Base-by-base conservation (phyloP, 2,113 vertebrate species). In the Cichladusa arquata region DNA sequence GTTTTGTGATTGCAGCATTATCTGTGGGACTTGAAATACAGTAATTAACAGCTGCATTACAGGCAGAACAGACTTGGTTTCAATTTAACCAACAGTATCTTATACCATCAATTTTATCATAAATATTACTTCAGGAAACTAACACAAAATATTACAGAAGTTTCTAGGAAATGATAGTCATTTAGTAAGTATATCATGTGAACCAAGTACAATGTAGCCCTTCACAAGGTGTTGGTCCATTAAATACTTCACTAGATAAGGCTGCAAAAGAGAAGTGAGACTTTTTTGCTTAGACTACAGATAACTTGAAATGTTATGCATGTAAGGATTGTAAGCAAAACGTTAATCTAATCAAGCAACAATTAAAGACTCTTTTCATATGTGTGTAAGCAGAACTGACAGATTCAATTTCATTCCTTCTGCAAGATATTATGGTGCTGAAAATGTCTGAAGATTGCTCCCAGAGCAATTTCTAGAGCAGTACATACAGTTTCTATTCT, bases 331-430 rank as follows among this genome's bases (percentile, higher is more conserved):
- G 0, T 60, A 93, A 90, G 22, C 26, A 93, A 85, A 93, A 90
- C 44, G 14, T 40, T 81, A 84, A 89, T 67, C 57, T 70, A 86
- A 94, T 65, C 57, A 78, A 92, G 56, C 9, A 78, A 71, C 86
- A 86, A 82, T 87, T 89, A 91, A 84, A 89, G 9, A 38, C 7
- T 86, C 14, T 82, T 90, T 60, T 73, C 24, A 4, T 61, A 71
- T 64, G 20, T 54, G 28, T 47, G 29, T 65, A 88, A 87, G 50
- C 57, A 91, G 53, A 87, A 90, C 44, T 47, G 79, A 69, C 34
- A 90, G 74, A 95, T 83, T 81, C 67, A 50, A 64, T 94, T 88
- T 82, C 12, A 47, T 62, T 91, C 33, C 53, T 85, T 92, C 67
- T 89, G 62, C 47, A 87, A 91, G 29, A 70, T 48, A 88, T 65